A percentile compares a stretch with the other conserved stretches of the same genome.
Evolutionary conservation across 2,113 vertebrate genomes (phyloP).

Genomic region (Anarhynchus alexandrinus): DNA sequence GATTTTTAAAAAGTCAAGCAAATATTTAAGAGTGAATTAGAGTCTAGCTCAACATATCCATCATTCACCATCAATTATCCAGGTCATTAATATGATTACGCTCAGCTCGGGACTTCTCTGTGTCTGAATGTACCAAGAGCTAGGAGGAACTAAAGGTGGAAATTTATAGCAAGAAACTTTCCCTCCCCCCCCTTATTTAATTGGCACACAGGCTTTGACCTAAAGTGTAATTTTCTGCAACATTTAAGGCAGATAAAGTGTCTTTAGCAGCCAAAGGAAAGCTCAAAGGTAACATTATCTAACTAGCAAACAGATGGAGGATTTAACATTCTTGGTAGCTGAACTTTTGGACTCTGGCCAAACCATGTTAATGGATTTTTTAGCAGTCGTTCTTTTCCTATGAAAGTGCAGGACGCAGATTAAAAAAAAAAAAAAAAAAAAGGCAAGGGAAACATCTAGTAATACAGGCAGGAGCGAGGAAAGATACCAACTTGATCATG

Average conservation of each 20-base stretch:
- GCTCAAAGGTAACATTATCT: conserved; percentile 73
- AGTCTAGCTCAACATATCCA: conserved; percentile 56
- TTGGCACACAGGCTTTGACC: conserved; percentile 62
- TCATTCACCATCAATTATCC: conserved; percentile 65
- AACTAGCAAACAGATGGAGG: conserved; percentile 69
- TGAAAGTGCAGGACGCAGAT: background rate
- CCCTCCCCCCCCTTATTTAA: conserved; percentile 34
- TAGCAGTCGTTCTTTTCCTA: conserved; percentile 38
- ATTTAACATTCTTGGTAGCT: conserved; percentile 70
- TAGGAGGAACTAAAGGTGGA: conserved; percentile 34
- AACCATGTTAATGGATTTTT: conserved; percentile 66
- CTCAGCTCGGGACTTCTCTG: conserved; percentile 12
- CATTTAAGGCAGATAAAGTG: conserved; percentile 71
- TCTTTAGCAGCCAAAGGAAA: conserved; percentile 69
- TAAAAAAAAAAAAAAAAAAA: background rate
- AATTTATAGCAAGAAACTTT: conserved; percentile 49
- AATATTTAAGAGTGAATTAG: conserved; percentile 67
- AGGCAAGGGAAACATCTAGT: background rate
- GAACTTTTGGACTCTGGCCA: conserved; percentile 59
- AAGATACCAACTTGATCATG: background rate
- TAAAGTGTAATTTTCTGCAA: conserved; percentile 73
- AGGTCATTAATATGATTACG: conserved; percentile 54
- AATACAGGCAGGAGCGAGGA: background rate
- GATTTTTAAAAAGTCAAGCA: conserved; percentile 52
- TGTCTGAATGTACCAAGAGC: conserved; percentile 9